phyloP scores from a whole-genome alignment of 2,113 vertebrate genomes.

The Siniperca knerii region DNA sequence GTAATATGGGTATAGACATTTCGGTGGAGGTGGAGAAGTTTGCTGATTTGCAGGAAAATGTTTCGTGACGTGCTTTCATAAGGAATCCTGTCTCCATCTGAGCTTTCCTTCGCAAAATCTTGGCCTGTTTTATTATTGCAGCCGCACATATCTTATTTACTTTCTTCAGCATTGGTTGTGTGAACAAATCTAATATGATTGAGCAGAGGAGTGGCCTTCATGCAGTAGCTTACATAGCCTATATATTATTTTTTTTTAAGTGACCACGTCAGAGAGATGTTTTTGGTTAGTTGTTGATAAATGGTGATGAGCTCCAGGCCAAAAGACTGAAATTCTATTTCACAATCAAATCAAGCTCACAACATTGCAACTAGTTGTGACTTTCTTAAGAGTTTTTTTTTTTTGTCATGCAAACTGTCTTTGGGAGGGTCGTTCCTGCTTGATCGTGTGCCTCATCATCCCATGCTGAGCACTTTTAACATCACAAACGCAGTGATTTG shows the following conservation, averaged over 20 bases:
- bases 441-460: slow-evolving; percentile 77
- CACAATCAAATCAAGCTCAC: slow-evolving; percentile 38
- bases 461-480: slow-evolving; percentile 79
- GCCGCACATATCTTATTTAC: not conserved
- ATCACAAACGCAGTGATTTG: slow-evolving; percentile 72
- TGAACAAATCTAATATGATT: not conserved
- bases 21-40: slow-evolving; percentile 63
- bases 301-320: slow-evolving; percentile 8
- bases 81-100: slow-evolving; percentile 14
- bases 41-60: slow-evolving; percentile 15
- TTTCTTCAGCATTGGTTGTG: not conserved
- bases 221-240: not conserved
- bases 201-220: too few species aligned
- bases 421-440: slow-evolving; percentile 72
- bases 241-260: not conserved
- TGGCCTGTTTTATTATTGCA: slow-evolving; percentile 20
- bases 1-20: not conserved
- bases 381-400: slow-evolving; percentile 76
- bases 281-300: slow-evolving; percentile 17
- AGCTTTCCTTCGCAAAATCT: slow-evolving; percentile 17
- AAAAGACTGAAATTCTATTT: not conserved
- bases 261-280: not conserved
- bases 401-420: slow-evolving; percentile 83
- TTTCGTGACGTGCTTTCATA: slow-evolving; percentile 33
- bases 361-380: slow-evolving; percentile 71